Base-by-base conservation (phyloP, 1,140 invertebrate genomes). In the Globodera rostochiensis region DNA sequence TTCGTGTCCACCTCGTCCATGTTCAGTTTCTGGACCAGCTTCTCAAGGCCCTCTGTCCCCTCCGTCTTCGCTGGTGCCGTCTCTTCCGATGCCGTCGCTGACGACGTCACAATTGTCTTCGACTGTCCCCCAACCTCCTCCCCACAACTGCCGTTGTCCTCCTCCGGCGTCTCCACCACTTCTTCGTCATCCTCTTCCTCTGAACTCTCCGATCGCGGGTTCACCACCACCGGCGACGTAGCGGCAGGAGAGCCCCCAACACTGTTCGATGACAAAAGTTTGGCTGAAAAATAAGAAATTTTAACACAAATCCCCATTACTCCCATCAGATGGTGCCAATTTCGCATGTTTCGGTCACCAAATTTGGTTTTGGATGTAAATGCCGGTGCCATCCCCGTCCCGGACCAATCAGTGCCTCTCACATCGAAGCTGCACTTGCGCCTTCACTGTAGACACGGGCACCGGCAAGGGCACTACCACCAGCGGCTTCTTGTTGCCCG, bases 181-280 rank as follows among this genome's bases (percentile, higher is more conserved):
- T 75, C 74, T 60, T 25, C 64, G 4, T 49, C 74, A 47, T 49
- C 74, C n/a, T 76, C 74, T 19, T 76, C 74, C n/a, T 76, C 74
- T 6, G 74, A 76, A 60, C 74, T 76, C 46, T 76, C 74, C 36
- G 74, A 76, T 36, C 74, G 74, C 74, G 66, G 46, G 46, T 64
- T 76, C 45, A 53, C 53, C 57, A 19, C 57, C 57, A 64, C 13
- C 57, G 57, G 57, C 57, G 15, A 64, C 57, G 57, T 19, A 6
- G 19, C 57, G 2, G 57, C 19, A 4, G 57, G 74, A 21, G 47
- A 57, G 53, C 57, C 53, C 7, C 25, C 36, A 53, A 50, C 74
- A 76, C 74, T 76, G 46, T 76, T 66, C 36, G 74, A 76, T 19
- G 74, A 76, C 66, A 76, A 76, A n/a, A 76, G 49, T n/a, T 76